phyloP scores from a whole-genome alignment of 1,140 invertebrate genomes.

The Charaxes varanes region DNA sequence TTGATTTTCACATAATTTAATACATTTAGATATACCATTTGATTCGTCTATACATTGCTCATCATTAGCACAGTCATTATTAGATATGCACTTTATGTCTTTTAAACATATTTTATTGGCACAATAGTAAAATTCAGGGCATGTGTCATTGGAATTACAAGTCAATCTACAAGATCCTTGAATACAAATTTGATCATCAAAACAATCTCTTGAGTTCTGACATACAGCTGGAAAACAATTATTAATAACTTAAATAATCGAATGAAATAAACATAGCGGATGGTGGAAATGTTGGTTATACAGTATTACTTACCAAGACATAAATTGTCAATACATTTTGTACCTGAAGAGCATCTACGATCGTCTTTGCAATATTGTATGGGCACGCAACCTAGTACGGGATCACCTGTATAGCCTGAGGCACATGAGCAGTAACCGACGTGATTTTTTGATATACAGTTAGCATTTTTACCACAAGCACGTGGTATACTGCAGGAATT shows the following conservation, averaged over 20 bases:
- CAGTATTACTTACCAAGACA: conserved; percentile 84
- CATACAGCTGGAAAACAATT: conserved; percentile 76
- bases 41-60: conserved; percentile 70
- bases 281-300: too few relatives aligned
- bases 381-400: conserved; percentile 85
- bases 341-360: conserved; percentile 85
- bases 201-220: conserved; percentile 85
- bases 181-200: conserved; percentile 86
- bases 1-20: conserved; percentile 80
- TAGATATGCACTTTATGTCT: conserved; percentile 81
- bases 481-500: conserved; percentile 87
- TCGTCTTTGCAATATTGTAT: conserved; percentile 87
- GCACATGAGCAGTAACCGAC: conserved; percentile 87
- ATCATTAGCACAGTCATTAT: conserved; percentile 80
- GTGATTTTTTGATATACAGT: conserved; percentile 82
- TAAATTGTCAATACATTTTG: conserved; percentile 86
- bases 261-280: too few relatives aligned
- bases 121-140: conserved; percentile 88
- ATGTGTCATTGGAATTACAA: conserved; percentile 83
- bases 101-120: conserved; percentile 87
- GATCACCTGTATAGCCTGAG: conserved; percentile 89
- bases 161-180: conserved; percentile 86
- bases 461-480: conserved; percentile 87
- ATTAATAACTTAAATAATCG: too few relatives aligned
- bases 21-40: conserved; percentile 83